Evolutionary conservation across 2,113 vertebrate species (phyloP).

Genomic region (Larimichthys polyactis): DNA sequence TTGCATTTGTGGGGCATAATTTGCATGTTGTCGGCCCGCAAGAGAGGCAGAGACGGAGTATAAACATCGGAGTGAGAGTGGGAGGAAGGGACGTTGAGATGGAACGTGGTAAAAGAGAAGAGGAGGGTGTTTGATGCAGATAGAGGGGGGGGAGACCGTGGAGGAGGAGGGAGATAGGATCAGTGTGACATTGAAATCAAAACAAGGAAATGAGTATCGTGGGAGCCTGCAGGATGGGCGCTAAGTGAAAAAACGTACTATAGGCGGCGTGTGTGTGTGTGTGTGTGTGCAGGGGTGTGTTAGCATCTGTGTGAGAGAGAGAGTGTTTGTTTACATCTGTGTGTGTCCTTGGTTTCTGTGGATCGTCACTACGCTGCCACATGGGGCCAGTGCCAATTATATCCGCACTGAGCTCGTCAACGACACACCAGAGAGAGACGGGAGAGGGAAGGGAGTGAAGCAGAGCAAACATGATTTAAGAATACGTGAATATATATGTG

Average conservation of each 20-base stretch:
- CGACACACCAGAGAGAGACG: slow-evolving; percentile 40
- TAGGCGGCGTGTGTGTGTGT: slow-evolving; percentile 12
- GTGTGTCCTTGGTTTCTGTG: slow-evolving; percentile 63
- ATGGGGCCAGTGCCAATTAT: slow-evolving; percentile 77
- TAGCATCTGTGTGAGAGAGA: slow-evolving; percentile 11
- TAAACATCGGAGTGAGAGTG: slow-evolving; percentile 45
- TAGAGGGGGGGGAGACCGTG: not conserved
- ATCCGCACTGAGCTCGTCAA: slow-evolving; percentile 61
- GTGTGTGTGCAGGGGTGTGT: not conserved
- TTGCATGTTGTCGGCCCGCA: slow-evolving; percentile 71
- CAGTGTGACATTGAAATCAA: slow-evolving; percentile 73
- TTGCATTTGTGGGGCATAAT: slow-evolving; percentile 79
- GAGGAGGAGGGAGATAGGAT: slow-evolving; percentile 48
- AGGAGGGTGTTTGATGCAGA: slow-evolving; percentile 24
- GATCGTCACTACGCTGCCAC: slow-evolving; percentile 68
- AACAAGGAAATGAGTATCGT: slow-evolving; percentile 72
- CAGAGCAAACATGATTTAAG: slow-evolving; percentile 16
- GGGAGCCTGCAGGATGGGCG: slow-evolving; percentile 64
- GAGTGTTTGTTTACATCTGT: slow-evolving; percentile 72
- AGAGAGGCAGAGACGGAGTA: slow-evolving; percentile 21
- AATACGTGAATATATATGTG: slow-evolving; percentile 22
- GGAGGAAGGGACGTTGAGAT: slow-evolving; percentile 19
- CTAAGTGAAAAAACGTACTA: slow-evolving; percentile 69
- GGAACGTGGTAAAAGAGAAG: slow-evolving; percentile 6
- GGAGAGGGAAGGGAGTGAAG: slow-evolving; percentile 7